These are phyloP conservation scores for Penaeus japonicus DNA, from an alignment of 1,140 invertebrate species.

Conservation along the genomic window DNA sequence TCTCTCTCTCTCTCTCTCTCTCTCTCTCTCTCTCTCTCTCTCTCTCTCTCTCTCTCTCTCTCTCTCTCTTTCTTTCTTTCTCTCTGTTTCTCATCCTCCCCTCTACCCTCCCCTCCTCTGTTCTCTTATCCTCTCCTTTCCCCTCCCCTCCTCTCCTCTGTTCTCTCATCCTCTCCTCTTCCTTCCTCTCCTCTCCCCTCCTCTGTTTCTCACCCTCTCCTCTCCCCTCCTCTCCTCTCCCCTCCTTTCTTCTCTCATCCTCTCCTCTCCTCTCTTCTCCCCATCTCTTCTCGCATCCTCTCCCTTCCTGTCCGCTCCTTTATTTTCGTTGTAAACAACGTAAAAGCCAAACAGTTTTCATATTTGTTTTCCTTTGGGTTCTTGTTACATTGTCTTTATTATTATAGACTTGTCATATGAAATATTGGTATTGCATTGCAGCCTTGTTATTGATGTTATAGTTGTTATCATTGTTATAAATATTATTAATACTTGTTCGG, in stretches of 20 bases:
- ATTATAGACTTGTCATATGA: too few species aligned
- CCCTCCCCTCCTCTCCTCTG: not conserved
- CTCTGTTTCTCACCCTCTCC: not conserved
- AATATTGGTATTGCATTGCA: too few species aligned
- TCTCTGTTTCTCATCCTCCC: not conserved
- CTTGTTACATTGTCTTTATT: too few species aligned
- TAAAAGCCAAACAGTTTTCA: too few species aligned
- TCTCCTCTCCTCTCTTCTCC: not conserved
- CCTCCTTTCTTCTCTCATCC: not conserved
- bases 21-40: not conserved
- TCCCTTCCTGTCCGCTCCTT: too few species aligned
- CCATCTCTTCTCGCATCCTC: not conserved
- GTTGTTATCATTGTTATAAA: too few species aligned
- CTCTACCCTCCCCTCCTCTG: not conserved
- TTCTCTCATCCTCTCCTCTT: constrained; percentile 4
- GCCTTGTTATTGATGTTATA: too few species aligned
- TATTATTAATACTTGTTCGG: too few species aligned
- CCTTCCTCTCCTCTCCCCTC: not conserved
- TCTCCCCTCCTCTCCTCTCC: not conserved
- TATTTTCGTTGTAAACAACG: too few species aligned
- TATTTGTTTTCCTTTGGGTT: too few species aligned
- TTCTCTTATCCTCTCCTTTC: not conserved
- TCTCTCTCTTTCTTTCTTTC: not conserved
- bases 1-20: not conserved
- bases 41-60: not conserved